Percentiles rank a stretch among this genome's conserved stretches.
Conservation (phyloP, 35 echinoderm and acorn worm species). For the Ophiothrix spiculata region DNA sequence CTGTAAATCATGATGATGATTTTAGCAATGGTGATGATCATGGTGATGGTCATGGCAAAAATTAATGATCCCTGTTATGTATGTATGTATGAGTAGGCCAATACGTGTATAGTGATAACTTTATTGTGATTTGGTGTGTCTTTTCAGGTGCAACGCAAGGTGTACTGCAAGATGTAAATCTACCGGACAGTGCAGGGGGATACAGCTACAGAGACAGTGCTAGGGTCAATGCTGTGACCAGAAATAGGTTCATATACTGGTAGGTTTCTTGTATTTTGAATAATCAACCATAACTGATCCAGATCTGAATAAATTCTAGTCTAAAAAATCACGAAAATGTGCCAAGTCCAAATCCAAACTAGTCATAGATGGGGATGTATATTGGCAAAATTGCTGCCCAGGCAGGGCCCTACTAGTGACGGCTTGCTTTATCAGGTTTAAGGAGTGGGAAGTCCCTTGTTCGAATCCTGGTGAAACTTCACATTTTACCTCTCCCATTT, state of each 20-base stretch:
- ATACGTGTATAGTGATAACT: background rate
- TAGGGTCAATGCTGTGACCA: conserved; percentile 37
- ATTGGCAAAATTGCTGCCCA: too few species aligned
- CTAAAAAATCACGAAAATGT: too few species aligned
- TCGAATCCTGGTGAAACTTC: background rate
- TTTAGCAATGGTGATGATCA: background rate
- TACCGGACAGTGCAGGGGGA: conserved; percentile 76
- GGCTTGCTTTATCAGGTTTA: too few species aligned
- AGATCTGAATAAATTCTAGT: too few species aligned
- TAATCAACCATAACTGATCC: background rate
- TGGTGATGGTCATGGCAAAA: too few species aligned
- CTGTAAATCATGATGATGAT: background rate
- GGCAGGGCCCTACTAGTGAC: too few species aligned
- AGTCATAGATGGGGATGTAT: too few species aligned
- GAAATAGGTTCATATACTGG: conserved; percentile 76
- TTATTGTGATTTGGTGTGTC: background rate
- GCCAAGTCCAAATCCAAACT: too few species aligned
- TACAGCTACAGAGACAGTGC: conserved; percentile 63
- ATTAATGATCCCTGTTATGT: background rate
- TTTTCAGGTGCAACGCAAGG: conserved; percentile 76
- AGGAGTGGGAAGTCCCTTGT: too few species aligned
- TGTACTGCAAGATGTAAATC: conserved; percentile 88
- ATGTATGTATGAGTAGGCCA: background rate
- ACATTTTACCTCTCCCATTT: too few species aligned
- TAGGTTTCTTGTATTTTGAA: conserved; percentile 35